Evolutionary conservation across 2,888 invertebrate species (phyloP).

Genomic region (Pherbina coryleti): DNA sequence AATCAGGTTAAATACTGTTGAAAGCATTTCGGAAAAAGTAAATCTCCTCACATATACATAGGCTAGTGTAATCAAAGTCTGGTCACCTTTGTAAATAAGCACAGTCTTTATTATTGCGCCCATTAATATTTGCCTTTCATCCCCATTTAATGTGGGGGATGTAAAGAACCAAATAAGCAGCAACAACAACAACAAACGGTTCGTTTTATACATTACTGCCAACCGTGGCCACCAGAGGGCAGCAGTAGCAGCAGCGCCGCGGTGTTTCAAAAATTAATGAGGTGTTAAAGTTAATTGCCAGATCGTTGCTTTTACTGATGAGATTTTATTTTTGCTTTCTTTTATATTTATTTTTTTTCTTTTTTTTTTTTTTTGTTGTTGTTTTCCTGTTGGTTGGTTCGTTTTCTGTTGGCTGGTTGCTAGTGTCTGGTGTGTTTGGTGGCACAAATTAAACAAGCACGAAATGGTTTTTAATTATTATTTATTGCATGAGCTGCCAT

Average conservation of each 20-base stretch:
- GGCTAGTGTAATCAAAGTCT: background rate
- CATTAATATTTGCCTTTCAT: background rate
- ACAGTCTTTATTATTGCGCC: background rate
- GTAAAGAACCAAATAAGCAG: background rate
- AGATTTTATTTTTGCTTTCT: conserved; percentile 29
- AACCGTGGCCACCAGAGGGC: background rate
- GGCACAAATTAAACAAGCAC: conserved; percentile 34
- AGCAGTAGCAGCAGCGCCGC: background rate
- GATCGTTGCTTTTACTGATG: conserved; percentile 35
- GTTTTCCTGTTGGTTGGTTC: background rate
- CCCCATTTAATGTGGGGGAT: conserved; percentile 11
- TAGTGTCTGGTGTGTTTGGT: conserved; percentile 9
- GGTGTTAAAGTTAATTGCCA: conserved; percentile 38
- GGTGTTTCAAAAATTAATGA: conserved; percentile 35
- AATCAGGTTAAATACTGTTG: no score
- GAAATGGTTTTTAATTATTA: conserved; percentile 37
- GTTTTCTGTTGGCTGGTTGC: conserved; percentile 27
- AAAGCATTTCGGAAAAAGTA: no score
- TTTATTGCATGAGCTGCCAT: conserved; percentile 23
- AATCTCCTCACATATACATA: no score
- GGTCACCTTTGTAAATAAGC: background rate
- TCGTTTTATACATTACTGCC: background rate
- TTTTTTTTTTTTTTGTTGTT: background rate
- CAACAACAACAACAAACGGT: no score
- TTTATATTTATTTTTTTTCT: background rate